phyloP scores from a whole-genome alignment of 2,113 vertebrate genomes.

The Acrocephalus arundinaceus region DNA sequence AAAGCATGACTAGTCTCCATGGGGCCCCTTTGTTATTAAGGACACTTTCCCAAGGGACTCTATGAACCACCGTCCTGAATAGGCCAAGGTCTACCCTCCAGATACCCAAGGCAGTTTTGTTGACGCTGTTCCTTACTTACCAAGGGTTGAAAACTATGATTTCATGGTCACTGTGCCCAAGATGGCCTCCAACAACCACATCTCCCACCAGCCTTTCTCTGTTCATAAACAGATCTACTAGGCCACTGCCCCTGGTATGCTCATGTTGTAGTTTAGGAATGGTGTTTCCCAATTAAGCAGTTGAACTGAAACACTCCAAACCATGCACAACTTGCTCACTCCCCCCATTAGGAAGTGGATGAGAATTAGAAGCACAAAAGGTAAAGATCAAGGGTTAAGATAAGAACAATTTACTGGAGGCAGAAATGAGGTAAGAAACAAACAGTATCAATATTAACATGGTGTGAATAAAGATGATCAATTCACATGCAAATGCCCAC shows the following conservation, averaged over 20 bases:
- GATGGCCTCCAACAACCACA: accelerated
- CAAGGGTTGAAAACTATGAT: not conserved
- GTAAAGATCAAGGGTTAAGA: not conserved
- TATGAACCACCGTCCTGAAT: not conserved
- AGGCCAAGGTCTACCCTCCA: not conserved
- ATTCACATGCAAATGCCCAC: not conserved
- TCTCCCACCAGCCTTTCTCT: not conserved
- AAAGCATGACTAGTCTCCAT: not conserved
- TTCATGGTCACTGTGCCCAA: not conserved
- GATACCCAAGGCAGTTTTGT: not conserved
- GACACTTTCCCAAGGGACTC: not conserved
- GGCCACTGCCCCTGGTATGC: not conserved
- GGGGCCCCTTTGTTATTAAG: not conserved
- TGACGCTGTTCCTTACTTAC: not conserved
- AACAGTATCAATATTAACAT: not conserved
- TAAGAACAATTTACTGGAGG: not conserved
- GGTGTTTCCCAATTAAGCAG: too few species aligned
- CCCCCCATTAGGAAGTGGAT: not conserved
- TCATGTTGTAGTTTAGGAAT: not conserved
- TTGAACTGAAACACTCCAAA: not conserved
- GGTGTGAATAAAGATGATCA: not conserved
- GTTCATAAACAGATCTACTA: not conserved
- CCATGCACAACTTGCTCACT: not conserved
- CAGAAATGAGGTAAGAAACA: not conserved
- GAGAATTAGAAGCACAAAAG: not conserved